Conservation (phyloP, 2,113 vertebrate species). For the Macquaria ambigua region DNA sequence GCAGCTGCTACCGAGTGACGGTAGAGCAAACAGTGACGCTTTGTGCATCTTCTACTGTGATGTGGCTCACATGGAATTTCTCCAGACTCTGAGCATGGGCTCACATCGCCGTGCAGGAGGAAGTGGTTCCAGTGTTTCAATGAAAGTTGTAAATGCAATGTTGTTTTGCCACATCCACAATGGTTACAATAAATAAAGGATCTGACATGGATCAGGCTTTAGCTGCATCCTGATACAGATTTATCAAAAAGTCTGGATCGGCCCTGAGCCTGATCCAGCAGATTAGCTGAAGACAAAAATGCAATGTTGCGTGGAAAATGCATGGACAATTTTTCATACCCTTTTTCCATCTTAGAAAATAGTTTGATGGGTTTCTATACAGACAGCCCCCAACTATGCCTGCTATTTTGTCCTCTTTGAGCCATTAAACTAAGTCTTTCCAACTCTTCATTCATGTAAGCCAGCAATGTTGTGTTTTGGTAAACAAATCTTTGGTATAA, state of each 20-base stretch:
- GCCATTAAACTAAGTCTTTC: neutral
- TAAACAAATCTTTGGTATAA: neutral
- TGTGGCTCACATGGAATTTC: neutral
- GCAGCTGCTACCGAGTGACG: neutral
- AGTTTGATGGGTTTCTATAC: neutral
- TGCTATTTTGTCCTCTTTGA: neutral
- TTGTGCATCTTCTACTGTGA: constrained; percentile 14
- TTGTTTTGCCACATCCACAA: neutral
- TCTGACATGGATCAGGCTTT: neutral
- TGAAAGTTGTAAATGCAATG: neutral
- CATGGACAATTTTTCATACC: neutral
- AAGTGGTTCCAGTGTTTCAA: constrained; percentile 3
- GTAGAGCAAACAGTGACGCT: constrained; percentile 18
- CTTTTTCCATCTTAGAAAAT: neutral
- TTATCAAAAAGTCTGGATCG: neutral
- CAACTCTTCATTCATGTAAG: neutral
- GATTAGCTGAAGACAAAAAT: too few species aligned
- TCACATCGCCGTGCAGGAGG: neutral
- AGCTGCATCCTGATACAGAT: neutral
- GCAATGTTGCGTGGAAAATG: neutral
- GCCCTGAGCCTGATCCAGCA: neutral
- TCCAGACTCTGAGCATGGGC: neutral
- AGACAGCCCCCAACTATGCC: neutral
- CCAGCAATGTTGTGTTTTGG: neutral
- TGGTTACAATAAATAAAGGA: neutral